Evolutionary conservation across 2,797 vertebrate genomes (phyloP), one percentile per base, ranked within the genome.

Genomic region (Pogonophryne albipinna): DNA sequence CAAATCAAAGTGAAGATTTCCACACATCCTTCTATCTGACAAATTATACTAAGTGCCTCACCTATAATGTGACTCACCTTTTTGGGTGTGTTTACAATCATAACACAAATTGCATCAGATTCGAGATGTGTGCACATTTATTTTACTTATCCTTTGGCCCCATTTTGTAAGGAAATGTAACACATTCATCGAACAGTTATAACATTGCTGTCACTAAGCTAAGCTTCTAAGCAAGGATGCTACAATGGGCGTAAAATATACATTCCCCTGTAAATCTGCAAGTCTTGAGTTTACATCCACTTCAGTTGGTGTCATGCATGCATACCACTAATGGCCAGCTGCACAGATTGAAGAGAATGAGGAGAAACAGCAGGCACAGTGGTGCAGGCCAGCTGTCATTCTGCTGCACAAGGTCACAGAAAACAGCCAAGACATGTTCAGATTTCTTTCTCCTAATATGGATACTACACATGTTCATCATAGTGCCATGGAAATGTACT

Each of bases 351-450:
- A 78, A 74, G 76, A 80, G 49, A 74, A 76, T 67, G 62, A 78
- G 78, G 84, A 73, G 79, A 77, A 83, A 78, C 84, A 78, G 81
- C 72, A 74, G 72, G 85, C 56, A 83, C 74, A 86, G 66, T 82
- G 53, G 78, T 79, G 71, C 84, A 86, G 71, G 79, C 72, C 66
- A 72, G 76, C 74, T 64, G 53, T 76, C 67, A 75, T 73, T 80
- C 60, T 68, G 58, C 63, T 71, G 74, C 67, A 83, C 80, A 89
- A 84, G 82, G 82, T 88, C 87, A 76, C 50, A 59, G 55, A 69
- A 38, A 38, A 38, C 34, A 9, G 64, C 56, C 41, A 23, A 77
- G 60, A 56, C 58, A 79, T 55, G 31, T 49, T 71, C 46, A 12
- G 3, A 16, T 61, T 74, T 57, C 4, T 49, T 76, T 50, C 10